A percentile compares a stretch with the other conserved stretches of the same genome.
phyloP scores from a whole-genome alignment of 2,797 vertebrate species.

The Erpetoichthys calabaricus region DNA sequence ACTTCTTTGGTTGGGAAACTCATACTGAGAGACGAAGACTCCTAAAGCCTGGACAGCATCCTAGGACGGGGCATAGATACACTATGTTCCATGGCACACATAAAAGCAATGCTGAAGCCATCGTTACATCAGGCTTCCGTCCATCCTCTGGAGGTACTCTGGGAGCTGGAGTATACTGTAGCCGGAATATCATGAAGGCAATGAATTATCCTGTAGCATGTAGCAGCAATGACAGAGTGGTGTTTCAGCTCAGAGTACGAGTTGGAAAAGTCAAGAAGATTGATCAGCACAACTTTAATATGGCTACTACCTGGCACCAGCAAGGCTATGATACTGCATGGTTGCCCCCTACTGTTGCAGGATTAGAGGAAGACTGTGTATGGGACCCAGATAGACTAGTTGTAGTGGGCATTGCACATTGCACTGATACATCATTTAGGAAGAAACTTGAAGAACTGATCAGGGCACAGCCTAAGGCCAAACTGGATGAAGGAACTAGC shows the following conservation, averaged over 20 bases:
- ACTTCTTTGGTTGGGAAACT: constrained; percentile 24
- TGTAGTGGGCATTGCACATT: constrained; percentile 24
- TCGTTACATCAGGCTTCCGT: constrained; percentile 25
- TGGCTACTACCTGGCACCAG: constrained; percentile 20
- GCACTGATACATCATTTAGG: constrained; percentile 15
- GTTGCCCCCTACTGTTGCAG: constrained; percentile 12
- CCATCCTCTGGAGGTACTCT: constrained; percentile 23
- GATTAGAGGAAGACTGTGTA: constrained; percentile 28
- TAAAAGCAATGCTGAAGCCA: constrained; percentile 15
- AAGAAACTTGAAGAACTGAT: constrained; percentile 21
- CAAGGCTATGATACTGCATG: constrained; percentile 29
- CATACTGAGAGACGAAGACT: constrained; percentile 17
- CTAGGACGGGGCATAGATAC: constrained; percentile 21
- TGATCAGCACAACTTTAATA: constrained; percentile 2
- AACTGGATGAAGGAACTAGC: background rate
- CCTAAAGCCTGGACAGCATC: constrained; percentile 26
- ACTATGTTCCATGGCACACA: constrained; percentile 31
- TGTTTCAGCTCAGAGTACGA: constrained; percentile 23
- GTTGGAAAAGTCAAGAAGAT: constrained; percentile 29
- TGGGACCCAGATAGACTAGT: constrained; percentile 26
- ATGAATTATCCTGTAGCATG: constrained; percentile 17
- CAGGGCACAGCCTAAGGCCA: constrained; percentile 6
- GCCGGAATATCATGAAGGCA: constrained; percentile 28
- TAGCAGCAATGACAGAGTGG: constrained; percentile 19
- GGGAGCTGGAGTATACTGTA: constrained; percentile 29